These are phyloP conservation scores for Brachyhypopomus occidentalis DNA, from an alignment of 2,113 vertebrate species.

Conservation along the genomic window DNA sequence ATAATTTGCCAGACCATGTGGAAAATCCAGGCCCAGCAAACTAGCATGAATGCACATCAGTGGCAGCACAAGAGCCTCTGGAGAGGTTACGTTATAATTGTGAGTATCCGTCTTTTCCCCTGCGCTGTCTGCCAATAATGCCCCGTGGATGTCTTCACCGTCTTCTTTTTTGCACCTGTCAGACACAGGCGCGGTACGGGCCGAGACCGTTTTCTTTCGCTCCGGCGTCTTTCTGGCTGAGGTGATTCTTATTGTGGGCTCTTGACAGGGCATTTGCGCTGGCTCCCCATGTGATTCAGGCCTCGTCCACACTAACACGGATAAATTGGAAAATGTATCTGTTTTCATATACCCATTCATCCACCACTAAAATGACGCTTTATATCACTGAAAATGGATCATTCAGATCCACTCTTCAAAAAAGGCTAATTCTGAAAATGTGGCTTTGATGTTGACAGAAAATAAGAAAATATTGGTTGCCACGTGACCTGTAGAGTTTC, in stretches of 20 bases:
- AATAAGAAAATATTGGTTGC: no score
- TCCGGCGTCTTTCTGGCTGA: not conserved
- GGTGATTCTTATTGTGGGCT: not conserved
- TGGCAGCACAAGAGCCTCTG: no score
- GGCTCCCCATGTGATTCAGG: not conserved
- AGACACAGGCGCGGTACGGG: not conserved
- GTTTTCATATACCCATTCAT: no score
- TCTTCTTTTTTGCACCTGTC: not conserved
- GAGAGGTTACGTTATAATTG: slow-evolving; percentile 1
- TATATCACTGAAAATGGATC: no score
- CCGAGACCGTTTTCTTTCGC: slow-evolving; percentile 12
- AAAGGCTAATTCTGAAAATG: no score
- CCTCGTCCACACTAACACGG: not conserved
- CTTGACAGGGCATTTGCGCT: not conserved
- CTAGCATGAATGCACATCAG: slow-evolving; percentile 19
- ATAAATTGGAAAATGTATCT: no score
- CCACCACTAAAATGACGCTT: no score
- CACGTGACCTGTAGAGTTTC: no score
- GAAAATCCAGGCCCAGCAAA: not conserved
- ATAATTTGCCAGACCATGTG: not conserved
- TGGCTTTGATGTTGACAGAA: no score
- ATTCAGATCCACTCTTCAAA: no score
- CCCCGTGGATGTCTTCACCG: slow-evolving; percentile 19
- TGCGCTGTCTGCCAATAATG: not conserved
- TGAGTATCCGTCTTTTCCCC: slow-evolving; percentile 9